Evolutionary conservation across 2,888 invertebrate species (phyloP).

Genomic region (Watsonalla cultraria): DNA sequence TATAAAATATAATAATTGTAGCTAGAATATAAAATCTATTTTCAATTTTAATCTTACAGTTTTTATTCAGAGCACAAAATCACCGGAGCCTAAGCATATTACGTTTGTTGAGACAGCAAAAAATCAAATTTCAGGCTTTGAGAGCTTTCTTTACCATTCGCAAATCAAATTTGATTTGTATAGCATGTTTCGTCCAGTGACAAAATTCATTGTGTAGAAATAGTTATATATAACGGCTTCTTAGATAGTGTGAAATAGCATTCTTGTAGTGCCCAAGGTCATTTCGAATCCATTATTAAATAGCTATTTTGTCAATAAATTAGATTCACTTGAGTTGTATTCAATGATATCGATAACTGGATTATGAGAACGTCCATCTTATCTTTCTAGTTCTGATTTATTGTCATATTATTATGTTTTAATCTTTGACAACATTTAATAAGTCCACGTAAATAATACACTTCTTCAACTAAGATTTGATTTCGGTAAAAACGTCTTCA

Average conservation of each 20-base stretch:
- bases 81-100: no score
- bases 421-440: neutral
- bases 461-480: neutral
- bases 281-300: conserved; percentile 20
- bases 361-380: neutral
- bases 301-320: conserved; percentile 9
- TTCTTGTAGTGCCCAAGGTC: conserved; percentile 20
- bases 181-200: conserved; percentile 12
- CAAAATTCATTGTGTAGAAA: conserved; percentile 1
- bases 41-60: no score
- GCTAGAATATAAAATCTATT: no score
- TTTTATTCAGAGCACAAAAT: no score
- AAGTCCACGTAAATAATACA: neutral
- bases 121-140: conserved; percentile 21
- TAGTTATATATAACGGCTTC: neutral
- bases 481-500: neutral
- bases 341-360: neutral
- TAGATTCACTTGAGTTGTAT: conserved; percentile 1
- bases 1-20: no score
- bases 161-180: conserved; percentile 12
- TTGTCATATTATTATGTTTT: neutral
- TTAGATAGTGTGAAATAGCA: conserved; percentile 8
- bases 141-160: conserved; percentile 12
- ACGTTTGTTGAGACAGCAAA: no score
- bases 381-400: neutral